Evolutionary conservation across 2,113 vertebrate genomes (phyloP).

Genomic region (Macaca nemestrina): DNA sequence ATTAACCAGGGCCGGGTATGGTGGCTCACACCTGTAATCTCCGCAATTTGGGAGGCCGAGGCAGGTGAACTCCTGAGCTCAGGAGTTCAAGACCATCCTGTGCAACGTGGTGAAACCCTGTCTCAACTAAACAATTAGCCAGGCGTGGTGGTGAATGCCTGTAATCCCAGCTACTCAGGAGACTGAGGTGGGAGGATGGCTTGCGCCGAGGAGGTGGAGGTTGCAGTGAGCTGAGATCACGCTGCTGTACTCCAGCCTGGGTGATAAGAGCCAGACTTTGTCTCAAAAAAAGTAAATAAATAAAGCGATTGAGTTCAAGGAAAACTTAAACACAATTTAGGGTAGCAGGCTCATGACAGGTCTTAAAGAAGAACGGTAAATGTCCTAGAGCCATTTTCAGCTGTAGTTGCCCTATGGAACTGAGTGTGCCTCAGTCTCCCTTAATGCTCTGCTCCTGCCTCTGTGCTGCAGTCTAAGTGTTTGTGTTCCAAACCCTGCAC

Average conservation of each 20-base stretch:
- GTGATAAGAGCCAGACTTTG: no score
- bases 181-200: not conserved
- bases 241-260: no score
- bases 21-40: not conserved
- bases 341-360: not conserved
- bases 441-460: not conserved
- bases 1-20: no score
- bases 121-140: not conserved
- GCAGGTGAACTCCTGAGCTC: not conserved
- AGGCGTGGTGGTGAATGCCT: not conserved
- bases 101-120: not conserved
- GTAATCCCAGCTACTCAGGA: not conserved
- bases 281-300: no score
- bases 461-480: not conserved
- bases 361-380: not conserved
- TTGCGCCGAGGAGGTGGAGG: no score
- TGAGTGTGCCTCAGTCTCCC: not conserved
- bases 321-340: not conserved
- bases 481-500: not conserved
- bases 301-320: not conserved
- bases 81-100: not conserved
- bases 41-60: not conserved
- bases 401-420: not conserved
- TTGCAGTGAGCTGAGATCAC: no score
- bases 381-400: not conserved